Percentiles rank a stretch among this genome's conserved stretches.
These are phyloP conservation scores for Suillia variegata DNA, from an alignment of 2,888 invertebrate species.

Conservation along the genomic window DNA sequence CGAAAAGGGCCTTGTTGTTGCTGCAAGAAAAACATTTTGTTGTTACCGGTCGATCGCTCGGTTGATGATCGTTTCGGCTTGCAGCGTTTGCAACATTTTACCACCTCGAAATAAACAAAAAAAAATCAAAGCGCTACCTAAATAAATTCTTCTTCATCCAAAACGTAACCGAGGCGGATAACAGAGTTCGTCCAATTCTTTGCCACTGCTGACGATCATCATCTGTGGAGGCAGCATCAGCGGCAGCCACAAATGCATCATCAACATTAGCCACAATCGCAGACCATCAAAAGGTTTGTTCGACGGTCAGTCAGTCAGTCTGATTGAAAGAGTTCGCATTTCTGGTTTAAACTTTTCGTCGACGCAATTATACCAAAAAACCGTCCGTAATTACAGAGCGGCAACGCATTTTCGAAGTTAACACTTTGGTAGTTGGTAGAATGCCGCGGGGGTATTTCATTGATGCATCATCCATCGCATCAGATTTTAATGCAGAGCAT, in stretches of 20 bases:
- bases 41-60: background rate
- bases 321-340: conserved; percentile 42
- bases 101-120: background rate
- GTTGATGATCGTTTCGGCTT: background rate
- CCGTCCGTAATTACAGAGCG: conserved; percentile 60
- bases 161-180: background rate
- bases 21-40: background rate
- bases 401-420: conserved; percentile 57
- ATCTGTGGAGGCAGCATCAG: conserved; percentile 1
- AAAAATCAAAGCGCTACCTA: background rate
- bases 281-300: background rate
- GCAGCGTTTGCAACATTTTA: background rate
- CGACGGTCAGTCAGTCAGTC: conserved; percentile 38
- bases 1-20: background rate
- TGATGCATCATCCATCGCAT: conserved; percentile 46
- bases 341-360: conserved; percentile 35
- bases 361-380: conserved; percentile 56
- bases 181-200: background rate
- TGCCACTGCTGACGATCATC: background rate
- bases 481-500: conserved; percentile 46
- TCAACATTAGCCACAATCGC: background rate
- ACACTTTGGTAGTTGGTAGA: conserved; percentile 59
- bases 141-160: background rate
- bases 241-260: background rate
- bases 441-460: conserved; percentile 52